Conservation (phyloP, 2,888 invertebrate genomes). For the Tiliacea aurago region DNA sequence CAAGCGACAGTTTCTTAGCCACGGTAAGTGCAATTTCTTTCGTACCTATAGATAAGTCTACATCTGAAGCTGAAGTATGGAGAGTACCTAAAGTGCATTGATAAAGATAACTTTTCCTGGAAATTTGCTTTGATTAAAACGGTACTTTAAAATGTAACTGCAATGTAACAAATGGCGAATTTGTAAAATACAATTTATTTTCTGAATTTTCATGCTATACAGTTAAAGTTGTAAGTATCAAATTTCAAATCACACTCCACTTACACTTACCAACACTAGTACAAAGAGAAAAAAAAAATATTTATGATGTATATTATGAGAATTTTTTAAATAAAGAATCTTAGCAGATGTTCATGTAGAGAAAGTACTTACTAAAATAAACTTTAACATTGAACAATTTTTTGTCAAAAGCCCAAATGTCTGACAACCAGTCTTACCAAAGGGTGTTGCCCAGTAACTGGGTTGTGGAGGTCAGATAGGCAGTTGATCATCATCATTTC, state of each 20-base stretch:
- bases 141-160: not conserved
- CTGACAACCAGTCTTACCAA: no score
- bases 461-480: no score
- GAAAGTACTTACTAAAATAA: slow-evolving; percentile 13
- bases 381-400: no score
- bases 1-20: slow-evolving; percentile 54
- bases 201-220: no score
- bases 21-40: slow-evolving; percentile 62
- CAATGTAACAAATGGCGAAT: not conserved
- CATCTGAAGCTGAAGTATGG: not conserved
- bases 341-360: not conserved
- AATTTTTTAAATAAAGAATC: not conserved
- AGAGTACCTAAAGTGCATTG: slow-evolving; percentile 5
- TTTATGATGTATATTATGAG: no score
- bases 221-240: not conserved
- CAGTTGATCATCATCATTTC: no score
- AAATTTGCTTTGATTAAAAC: not conserved
- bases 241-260: not conserved
- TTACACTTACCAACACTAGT: not conserved
- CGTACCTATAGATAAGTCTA: not conserved
- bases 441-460: no score
- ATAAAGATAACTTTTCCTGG: slow-evolving; percentile 22
- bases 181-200: no score
- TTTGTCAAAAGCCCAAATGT: no score
- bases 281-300: not conserved